Evolutionary conservation across 1,140 invertebrate genomes (phyloP), one percentile per base, ranked within the genome.

Genomic region (Bombus vancouverensis): DNA sequence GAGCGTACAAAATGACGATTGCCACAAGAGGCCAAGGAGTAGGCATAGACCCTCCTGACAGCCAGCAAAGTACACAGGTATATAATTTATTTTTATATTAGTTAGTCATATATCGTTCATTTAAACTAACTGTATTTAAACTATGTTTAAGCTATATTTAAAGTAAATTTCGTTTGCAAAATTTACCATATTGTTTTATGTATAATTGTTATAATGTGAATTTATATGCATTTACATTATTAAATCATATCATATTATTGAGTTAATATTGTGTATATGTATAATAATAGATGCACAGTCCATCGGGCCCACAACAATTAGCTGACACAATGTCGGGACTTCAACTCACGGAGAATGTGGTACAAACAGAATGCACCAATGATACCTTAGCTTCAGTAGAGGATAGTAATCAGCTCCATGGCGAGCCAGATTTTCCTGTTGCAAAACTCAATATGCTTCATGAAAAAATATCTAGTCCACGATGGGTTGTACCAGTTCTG

Each of bases 401-500:
- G 84, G 95, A 95, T 85, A 93, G 92, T 89, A 94, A 94, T 90
- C 93, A 95, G 83, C 93, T 94, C 72, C 91, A 94, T 66, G 92
- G 92, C 44, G 97, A 97, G 90, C 97, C 97, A 66, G 96, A 97
- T 81, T 99, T 99, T 96, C 98, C 98, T 83, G 96, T 97, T 92
- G 96, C 97, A 74, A 98, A 99, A 95, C 95, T 99, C 92, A 97
- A 97, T 81, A 97, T 97, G 88, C 95, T 99, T 90, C 98, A 99
- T 96, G 98, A 99, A 95, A 99, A 99, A 96, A 99, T 99, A 93
- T 97, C 97, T 85, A 98, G 97, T 96, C 97, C 98, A 86, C 96
- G 98, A 92, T 99, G 99, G 99, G 98, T 99, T 77, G 98, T 99
- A 37, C 99, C 99, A 68, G 99, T 99, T 62, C 95, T 99, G 91